Percentiles rank a stretch among this genome's conserved stretches.
Conservation (phyloP, 30 jellyfish, hydroid and myxozoan species). For the Hydractinia symbiolongicarpus region DNA sequence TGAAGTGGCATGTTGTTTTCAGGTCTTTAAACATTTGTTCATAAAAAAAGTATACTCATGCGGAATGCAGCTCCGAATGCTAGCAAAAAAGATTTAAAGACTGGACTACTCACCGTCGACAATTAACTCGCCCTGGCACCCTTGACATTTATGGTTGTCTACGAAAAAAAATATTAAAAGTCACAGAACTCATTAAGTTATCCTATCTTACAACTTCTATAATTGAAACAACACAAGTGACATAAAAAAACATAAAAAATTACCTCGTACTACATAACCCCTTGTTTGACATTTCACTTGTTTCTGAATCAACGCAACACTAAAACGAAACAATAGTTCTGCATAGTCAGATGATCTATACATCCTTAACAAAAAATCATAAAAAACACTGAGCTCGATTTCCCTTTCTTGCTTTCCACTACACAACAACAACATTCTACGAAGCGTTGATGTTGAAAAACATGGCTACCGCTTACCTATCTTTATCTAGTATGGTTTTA, state of each 20-base stretch:
- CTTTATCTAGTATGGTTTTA: conserved; percentile 48
- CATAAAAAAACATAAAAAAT: not conserved
- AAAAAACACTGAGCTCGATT: too few species aligned
- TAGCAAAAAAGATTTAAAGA: not conserved
- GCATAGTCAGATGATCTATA: not conserved
- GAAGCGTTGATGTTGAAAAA: not conserved
- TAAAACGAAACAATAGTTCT: conserved; percentile 35
- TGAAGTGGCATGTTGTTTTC: too few species aligned
- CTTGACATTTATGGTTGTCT: conserved; percentile 48
- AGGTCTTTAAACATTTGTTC: too few species aligned
- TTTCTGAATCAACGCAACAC: conserved; percentile 69
- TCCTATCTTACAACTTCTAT: too few species aligned
- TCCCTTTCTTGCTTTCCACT: too few species aligned
- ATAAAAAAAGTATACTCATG: too few species aligned
- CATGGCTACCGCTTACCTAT: conserved; percentile 24
- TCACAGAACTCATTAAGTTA: too few species aligned
- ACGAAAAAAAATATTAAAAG: not conserved
- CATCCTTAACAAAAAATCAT: not conserved
- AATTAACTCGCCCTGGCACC: conserved; percentile 63
- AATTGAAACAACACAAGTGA: not conserved
- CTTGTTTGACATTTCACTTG: conserved; percentile 63
- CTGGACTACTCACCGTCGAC: conserved; percentile 31
- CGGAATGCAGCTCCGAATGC: too few species aligned
- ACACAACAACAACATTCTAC: not conserved
- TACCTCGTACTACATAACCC: conserved; percentile 68